Evolutionary conservation across 2,888 invertebrate genomes (phyloP).

Genomic region (Drosophila incognita): DNA sequence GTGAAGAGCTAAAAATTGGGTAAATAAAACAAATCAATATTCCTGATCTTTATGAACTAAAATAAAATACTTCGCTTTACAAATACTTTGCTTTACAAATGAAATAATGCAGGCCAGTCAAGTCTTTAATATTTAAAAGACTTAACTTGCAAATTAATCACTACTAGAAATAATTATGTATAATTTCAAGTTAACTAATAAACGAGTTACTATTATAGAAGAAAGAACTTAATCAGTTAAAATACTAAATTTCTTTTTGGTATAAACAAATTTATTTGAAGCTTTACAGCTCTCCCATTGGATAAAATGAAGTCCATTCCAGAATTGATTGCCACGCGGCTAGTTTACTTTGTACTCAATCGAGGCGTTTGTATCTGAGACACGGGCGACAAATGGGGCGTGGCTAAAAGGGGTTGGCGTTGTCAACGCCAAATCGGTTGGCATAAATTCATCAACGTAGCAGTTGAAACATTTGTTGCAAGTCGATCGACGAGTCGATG

Average conservation of each 20-base stretch:
- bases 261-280: neutral
- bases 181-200: neutral
- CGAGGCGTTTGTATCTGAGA: constrained; percentile 50
- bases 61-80: neutral
- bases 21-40: neutral
- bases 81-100: neutral
- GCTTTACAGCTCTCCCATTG: constrained; percentile 9
- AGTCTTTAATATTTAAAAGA: neutral
- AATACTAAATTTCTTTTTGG: neutral
- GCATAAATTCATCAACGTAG: constrained; percentile 77
- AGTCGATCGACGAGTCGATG: constrained; percentile 41
- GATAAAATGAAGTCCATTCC: constrained; percentile 25
- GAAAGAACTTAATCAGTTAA: neutral
- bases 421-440: constrained; percentile 62
- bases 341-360: constrained; percentile 52
- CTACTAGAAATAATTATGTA: neutral
- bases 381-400: constrained; percentile 52
- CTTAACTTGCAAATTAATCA: neutral
- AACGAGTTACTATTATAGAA: neutral
- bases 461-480: constrained; percentile 56
- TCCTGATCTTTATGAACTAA: neutral
- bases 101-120: neutral
- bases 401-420: constrained; percentile 20
- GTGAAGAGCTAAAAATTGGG: neutral
- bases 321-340: constrained; percentile 50